Conservation (phyloP, 1,140 invertebrate species). For the Aphelinus atriplicis region DNA sequence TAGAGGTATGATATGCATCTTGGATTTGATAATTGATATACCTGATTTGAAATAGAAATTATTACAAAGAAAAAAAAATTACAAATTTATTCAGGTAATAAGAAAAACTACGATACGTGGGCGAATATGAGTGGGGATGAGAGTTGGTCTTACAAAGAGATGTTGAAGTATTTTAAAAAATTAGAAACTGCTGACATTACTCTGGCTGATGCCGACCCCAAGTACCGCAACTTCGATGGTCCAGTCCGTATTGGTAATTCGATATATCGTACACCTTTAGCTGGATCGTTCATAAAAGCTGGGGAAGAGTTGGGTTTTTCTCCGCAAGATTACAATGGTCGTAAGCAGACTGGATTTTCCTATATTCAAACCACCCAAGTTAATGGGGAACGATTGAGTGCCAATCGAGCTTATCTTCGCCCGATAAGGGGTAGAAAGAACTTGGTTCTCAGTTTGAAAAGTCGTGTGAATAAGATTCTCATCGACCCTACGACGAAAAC, state of each 20-base stretch:
- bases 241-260: not conserved
- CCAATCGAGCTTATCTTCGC: constrained; percentile 87
- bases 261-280: constrained; percentile 57
- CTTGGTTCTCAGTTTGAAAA: constrained; percentile 80
- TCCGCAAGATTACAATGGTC: constrained; percentile 1
- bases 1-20: constrained; percentile 51
- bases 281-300: constrained; percentile 84
- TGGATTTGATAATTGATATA: not conserved
- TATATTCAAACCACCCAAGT: constrained; percentile 75
- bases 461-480: constrained; percentile 77
- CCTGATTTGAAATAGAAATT: not conserved
- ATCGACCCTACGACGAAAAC: constrained; percentile 65
- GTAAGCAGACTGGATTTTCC: not conserved
- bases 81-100: constrained; percentile 58
- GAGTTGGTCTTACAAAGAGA: not conserved
- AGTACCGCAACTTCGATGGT: not conserved
- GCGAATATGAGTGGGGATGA: constrained; percentile 31
- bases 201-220: not conserved
- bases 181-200: not conserved
- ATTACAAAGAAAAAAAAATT: too few species aligned
- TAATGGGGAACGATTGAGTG: constrained; percentile 85
- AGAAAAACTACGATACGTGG: constrained; percentile 71
- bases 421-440: constrained; percentile 81
- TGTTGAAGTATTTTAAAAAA: constrained; percentile 16
- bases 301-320: constrained; percentile 86